Evolutionary conservation across 2,888 invertebrate species (phyloP).

Genomic region (Hydriomena furcata): DNA sequence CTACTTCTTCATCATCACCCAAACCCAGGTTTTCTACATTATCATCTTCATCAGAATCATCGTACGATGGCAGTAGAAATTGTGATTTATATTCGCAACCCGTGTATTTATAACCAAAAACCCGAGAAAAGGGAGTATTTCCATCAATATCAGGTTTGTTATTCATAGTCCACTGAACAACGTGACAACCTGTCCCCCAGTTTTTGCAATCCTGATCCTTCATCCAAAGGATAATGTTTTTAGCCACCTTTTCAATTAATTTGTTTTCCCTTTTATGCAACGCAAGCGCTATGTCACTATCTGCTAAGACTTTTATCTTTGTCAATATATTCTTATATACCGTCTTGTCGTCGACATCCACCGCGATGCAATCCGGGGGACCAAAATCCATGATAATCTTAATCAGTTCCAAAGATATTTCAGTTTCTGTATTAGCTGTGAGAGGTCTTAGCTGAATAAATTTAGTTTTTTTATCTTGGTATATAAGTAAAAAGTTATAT

Average conservation of each 20-base stretch:
- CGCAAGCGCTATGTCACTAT: constrained; percentile 1
- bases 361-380: constrained; percentile 19
- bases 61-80: background rate
- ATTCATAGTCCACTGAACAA: constrained; percentile 31
- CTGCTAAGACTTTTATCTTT: background rate
- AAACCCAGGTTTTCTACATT: background rate
- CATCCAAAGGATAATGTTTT: constrained; percentile 19
- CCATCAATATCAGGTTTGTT: constrained; percentile 1
- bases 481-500: constrained; percentile 19
- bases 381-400: constrained; percentile 27
- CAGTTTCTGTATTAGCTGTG: constrained; percentile 4
- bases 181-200: constrained; percentile 26
- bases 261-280: background rate
- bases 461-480: constrained; percentile 16
- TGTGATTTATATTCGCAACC: constrained; percentile 10
- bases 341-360: background rate
- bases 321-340: constrained; percentile 5
- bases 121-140: constrained; percentile 12
- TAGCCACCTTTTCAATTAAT: constrained; percentile 4
- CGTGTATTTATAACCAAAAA: constrained; percentile 15
- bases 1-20: background rate
- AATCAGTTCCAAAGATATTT: constrained; percentile 18
- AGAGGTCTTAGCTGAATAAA: constrained; percentile 27
- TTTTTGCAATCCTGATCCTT: background rate
- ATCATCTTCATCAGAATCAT: constrained; percentile 9